phyloP scores from a whole-genome alignment of 2,888 invertebrate species.

The Sinhomidia bicolor region DNA sequence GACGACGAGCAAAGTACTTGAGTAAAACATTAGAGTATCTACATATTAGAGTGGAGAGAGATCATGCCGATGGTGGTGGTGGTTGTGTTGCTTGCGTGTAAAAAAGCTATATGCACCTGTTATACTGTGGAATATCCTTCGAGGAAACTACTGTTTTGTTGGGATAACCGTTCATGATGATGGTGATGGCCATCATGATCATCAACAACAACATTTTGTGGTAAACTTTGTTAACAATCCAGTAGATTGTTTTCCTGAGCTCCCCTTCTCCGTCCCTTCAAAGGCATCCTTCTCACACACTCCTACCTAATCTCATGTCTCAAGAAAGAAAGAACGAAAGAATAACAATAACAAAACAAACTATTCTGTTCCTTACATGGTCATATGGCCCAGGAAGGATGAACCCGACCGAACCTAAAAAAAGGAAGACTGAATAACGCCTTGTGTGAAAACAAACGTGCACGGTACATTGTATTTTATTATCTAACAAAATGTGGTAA shows the following conservation, averaged over 20 bases:
- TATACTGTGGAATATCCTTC: slow-evolving; percentile 34
- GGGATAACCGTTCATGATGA: slow-evolving; percentile 36
- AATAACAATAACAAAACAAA: slow-evolving; percentile 24
- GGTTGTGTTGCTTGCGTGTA: neutral
- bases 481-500: slow-evolving; percentile 6
- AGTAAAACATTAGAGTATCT: neutral
- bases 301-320: too few species aligned
- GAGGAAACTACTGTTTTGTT: slow-evolving; percentile 33
- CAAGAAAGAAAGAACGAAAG: too few species aligned
- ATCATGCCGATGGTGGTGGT: neutral
- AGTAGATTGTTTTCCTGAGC: neutral
- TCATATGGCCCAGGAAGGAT: slow-evolving; percentile 9
- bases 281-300: slow-evolving; percentile 41
- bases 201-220: slow-evolving; percentile 49
- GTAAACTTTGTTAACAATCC: slow-evolving; percentile 55
- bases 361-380: slow-evolving; percentile 2
- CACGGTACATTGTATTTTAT: slow-evolving; percentile 8
- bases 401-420: neutral
- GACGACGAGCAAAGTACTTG: slow-evolving; percentile 11
- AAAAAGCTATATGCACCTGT: slow-evolving; percentile 55
- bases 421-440: neutral
- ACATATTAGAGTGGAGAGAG: neutral
- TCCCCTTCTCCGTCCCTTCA: slow-evolving; percentile 9
- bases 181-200: slow-evolving; percentile 5
- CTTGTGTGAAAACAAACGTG: neutral